Conservation (phyloP, 2,888 invertebrate species). For the Helobdella robusta region DNA sequence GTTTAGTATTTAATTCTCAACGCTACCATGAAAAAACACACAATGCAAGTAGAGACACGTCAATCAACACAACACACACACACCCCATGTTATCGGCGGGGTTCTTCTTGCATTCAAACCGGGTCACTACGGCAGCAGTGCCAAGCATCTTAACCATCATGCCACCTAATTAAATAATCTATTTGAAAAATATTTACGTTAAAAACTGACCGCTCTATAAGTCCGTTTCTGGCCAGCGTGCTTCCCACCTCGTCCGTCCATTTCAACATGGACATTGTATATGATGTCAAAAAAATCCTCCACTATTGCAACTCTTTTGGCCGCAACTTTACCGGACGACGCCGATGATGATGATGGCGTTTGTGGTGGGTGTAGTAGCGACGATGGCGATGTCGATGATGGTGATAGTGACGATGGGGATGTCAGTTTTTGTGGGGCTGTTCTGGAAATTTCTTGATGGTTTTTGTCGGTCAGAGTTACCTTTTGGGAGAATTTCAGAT, state of each 20-base stretch:
- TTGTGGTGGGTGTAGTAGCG: not conserved
- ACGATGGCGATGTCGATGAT: not conserved
- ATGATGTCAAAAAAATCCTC: slow-evolving; percentile 95
- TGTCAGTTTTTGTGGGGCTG: not conserved
- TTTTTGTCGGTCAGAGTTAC: too few species aligned
- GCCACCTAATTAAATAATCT: not conserved
- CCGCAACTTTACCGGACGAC: slow-evolving; percentile 51
- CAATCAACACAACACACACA: too few species aligned
- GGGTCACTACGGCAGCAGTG: too few species aligned
- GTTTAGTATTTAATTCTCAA: too few species aligned
- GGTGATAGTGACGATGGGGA: not conserved
- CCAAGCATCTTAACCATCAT: not conserved
- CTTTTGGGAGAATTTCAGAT: too few species aligned
- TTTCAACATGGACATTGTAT: slow-evolving; percentile 84
- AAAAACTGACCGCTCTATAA: slow-evolving; percentile 74
- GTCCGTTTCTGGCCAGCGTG: slow-evolving; percentile 95
- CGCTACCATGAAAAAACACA: too few species aligned
- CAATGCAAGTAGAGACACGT: too few species aligned
- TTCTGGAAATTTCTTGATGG: not conserved
- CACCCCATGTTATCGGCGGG: too few species aligned
- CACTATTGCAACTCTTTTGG: slow-evolving; percentile 87
- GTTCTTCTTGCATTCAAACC: too few species aligned
- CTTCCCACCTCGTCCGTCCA: slow-evolving; percentile 76
- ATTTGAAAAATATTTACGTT: not conserved
- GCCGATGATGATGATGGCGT: not conserved